Conservation (phyloP, 2,113 vertebrate genomes). For the Arenaria interpres region DNA sequence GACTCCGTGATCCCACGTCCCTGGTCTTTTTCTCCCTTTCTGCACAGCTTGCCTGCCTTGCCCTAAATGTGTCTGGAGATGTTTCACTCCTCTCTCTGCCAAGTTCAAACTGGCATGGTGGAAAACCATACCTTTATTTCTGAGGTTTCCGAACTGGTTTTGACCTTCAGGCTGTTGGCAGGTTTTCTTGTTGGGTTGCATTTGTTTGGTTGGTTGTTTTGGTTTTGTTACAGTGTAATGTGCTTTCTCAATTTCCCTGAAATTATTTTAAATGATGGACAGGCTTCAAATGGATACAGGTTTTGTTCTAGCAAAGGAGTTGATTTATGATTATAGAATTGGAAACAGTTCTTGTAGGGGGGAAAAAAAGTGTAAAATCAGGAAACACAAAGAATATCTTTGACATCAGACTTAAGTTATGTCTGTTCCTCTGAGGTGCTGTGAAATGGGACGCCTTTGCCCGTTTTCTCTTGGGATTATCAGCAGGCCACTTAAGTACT, state of each 20-base stretch:
- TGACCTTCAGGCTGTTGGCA: not conserved
- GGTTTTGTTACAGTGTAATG: not conserved
- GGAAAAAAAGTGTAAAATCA: not conserved
- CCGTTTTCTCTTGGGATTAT: not conserved
- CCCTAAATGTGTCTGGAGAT: not conserved
- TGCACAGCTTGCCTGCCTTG: not conserved
- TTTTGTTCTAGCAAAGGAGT: not conserved
- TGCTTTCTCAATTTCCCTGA: not conserved
- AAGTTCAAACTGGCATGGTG: not conserved
- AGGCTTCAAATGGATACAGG: not conserved
- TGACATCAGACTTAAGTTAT: not conserved
- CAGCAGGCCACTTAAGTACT: not conserved
- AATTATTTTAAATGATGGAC: not conserved
- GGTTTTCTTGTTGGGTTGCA: not conserved
- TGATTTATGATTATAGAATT: not conserved
- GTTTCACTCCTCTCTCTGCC: not conserved
- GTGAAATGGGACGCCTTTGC: not conserved
- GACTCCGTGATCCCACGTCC: not conserved
- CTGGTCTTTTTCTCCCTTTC: not conserved
- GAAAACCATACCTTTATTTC: not conserved
- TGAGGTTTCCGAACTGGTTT: not conserved
- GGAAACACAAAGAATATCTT: not conserved
- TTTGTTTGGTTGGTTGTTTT: not conserved
- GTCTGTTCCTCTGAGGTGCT: not conserved
- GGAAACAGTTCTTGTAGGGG: not conserved